A percentile compares a stretch with the other conserved stretches of the same genome.
phyloP scores from a whole-genome alignment of 1,140 invertebrate genomes.

The Meteorus sp. region DNA sequence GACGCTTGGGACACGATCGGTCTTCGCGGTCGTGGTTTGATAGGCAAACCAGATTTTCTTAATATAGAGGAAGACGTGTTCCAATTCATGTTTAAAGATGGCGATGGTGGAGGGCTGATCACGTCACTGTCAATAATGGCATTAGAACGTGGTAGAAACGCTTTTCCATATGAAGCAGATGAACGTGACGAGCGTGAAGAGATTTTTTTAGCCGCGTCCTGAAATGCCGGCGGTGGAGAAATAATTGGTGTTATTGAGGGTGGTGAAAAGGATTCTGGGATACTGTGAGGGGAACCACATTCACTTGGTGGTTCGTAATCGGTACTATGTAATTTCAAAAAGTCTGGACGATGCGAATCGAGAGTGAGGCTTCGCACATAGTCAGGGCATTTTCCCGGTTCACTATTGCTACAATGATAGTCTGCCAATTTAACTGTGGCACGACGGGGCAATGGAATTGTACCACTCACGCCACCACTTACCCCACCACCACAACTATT shows the following conservation, averaged over 20 bases:
- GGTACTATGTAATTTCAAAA: conserved; percentile 48
- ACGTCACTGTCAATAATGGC: conserved; percentile 62
- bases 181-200: conserved; percentile 36
- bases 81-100: conserved; percentile 48
- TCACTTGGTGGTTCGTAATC: conserved; percentile 50
- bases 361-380: conserved; percentile 29
- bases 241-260: conserved; percentile 65
- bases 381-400: conserved; percentile 56
- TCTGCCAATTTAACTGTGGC: conserved; percentile 60
- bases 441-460: conserved; percentile 48
- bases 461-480: conserved; percentile 32
- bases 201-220: conserved; percentile 56
- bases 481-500: neutral
- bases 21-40: conserved; percentile 32
- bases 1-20: neutral
- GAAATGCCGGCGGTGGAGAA: conserved; percentile 66
- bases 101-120: conserved; percentile 59
- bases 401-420: conserved; percentile 63
- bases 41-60: conserved; percentile 30
- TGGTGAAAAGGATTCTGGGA: conserved; percentile 59
- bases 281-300: conserved; percentile 54
- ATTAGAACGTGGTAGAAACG: conserved; percentile 61
- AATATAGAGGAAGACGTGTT: conserved; percentile 44
- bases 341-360: conserved; percentile 42
- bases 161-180: conserved; percentile 48